phyloP scores from a whole-genome alignment of 2,113 vertebrate species.

The Eudyptes chrysolophus region DNA sequence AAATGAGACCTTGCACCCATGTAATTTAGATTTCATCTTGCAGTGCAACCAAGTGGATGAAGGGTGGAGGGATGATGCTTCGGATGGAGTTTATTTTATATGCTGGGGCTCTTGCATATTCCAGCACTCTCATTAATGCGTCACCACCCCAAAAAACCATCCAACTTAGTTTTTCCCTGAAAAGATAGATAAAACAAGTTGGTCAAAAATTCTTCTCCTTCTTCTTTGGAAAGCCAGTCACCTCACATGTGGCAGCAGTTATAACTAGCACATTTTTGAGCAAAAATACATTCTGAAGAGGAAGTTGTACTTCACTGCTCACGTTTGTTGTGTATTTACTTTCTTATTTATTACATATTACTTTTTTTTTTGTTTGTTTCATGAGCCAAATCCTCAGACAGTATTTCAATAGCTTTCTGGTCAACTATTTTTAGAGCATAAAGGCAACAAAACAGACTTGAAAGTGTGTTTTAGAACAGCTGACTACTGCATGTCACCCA shows the following conservation, averaged over 20 bases:
- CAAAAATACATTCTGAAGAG: neutral
- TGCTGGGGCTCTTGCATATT: neutral
- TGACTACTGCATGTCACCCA: neutral
- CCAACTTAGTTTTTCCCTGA: neutral
- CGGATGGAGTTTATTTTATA: neutral
- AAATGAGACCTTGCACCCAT: neutral
- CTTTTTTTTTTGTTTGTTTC: neutral
- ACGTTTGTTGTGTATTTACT: neutral
- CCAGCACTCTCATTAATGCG: neutral
- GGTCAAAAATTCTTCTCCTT: neutral
- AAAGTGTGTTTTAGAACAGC: constrained; percentile 5
- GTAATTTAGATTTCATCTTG: neutral
- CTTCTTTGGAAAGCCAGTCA: neutral
- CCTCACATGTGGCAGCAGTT: neutral
- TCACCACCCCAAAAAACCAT: neutral
- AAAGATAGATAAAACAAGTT: neutral
- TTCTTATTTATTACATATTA: neutral
- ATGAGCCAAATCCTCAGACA: neutral
- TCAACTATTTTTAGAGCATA: neutral
- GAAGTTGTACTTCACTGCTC: neutral
- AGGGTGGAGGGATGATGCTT: neutral
- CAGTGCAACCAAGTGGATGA: neutral
- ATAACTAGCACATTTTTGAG: neutral
- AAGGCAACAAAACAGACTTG: constrained; percentile 1
- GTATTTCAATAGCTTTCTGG: neutral